These are phyloP conservation scores for Hydrotaea diabolus DNA, from an alignment of 2,888 invertebrate genomes.

Conservation along the genomic window DNA sequence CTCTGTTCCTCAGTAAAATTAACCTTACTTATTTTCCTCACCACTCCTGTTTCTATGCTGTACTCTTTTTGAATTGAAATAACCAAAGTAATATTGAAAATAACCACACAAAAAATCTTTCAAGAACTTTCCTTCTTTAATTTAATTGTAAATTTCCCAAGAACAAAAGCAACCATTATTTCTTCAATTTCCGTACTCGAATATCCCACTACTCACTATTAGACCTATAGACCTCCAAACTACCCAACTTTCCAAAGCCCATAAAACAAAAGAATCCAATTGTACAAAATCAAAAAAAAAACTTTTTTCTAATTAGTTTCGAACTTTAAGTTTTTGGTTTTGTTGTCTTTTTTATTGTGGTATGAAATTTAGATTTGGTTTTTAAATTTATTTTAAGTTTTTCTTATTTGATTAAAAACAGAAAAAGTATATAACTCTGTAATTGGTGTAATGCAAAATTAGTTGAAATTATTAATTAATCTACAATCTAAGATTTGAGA, in stretches of 20 bases:
- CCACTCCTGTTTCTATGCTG: constrained; percentile 11
- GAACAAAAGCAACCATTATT: constrained; percentile 1
- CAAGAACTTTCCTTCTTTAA: not conserved
- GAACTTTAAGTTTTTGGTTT: not conserved
- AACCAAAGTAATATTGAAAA: not conserved
- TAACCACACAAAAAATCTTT: not conserved
- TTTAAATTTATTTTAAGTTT: not conserved
- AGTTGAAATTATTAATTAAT: constrained; percentile 39
- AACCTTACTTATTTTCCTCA: not conserved
- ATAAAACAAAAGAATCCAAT: not conserved
- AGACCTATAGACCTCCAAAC: too few species aligned
- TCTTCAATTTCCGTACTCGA: not conserved
- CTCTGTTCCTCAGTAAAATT: constrained; percentile 17
- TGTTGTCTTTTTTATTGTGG: not conserved
- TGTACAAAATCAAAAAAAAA: not conserved
- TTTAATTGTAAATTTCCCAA: constrained; percentile 8
- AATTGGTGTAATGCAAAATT: constrained; percentile 55
- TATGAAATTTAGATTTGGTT: constrained; percentile 2
- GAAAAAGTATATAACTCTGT: constrained; percentile 19
- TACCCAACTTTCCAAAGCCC: not conserved
- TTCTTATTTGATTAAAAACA: not conserved
- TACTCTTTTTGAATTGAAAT: constrained; percentile 7
- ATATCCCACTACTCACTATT: not conserved
- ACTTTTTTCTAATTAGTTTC: not conserved
- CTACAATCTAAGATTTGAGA: not conserved